These are phyloP conservation scores for Agonopterix alstromeriana DNA, from an alignment of 2,888 invertebrate genomes.

Conservation along the genomic window DNA sequence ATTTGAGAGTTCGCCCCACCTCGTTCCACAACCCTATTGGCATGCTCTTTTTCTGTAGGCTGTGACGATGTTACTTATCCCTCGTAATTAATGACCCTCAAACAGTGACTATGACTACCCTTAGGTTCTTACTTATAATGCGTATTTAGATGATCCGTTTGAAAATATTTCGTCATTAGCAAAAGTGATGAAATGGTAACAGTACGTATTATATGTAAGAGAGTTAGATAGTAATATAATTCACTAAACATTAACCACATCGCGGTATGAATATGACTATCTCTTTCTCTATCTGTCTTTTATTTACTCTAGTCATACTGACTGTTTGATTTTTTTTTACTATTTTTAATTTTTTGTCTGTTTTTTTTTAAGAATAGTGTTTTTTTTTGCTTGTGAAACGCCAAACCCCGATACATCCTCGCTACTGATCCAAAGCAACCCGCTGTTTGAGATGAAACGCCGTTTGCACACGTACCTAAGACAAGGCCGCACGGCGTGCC, in stretches of 20 bases:
- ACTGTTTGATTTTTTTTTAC: conserved; percentile 67
- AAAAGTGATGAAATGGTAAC: too few relatives aligned
- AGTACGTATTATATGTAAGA: too few relatives aligned
- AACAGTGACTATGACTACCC: conserved; percentile 69
- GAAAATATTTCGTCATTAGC: too few relatives aligned
- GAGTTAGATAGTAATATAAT: conserved; percentile 11
- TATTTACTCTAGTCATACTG: conserved; percentile 74
- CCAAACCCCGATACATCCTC: conserved; percentile 66
- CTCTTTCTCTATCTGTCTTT: conserved; percentile 66
- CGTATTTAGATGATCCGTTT: too few relatives aligned
- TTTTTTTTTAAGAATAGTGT: conserved; percentile 57
- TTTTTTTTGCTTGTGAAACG: conserved; percentile 72
- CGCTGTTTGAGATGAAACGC: conserved; percentile 34
- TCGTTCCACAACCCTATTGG: conserved; percentile 46
- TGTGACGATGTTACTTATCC: conserved; percentile 73
- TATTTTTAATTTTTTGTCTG: conserved; percentile 32
- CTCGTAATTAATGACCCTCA: conserved; percentile 51
- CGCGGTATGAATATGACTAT: conserved; percentile 70
- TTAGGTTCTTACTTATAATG: too few relatives aligned
- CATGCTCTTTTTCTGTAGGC: conserved; percentile 65
- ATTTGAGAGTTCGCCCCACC: conserved; percentile 51
- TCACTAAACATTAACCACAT: conserved; percentile 61
- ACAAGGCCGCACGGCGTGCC: conserved; percentile 38
- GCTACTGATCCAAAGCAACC: conserved; percentile 61
- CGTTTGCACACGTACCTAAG: conserved; percentile 31